Base-by-base conservation (phyloP, 2,113 vertebrate species). In the Percina caprodes region DNA sequence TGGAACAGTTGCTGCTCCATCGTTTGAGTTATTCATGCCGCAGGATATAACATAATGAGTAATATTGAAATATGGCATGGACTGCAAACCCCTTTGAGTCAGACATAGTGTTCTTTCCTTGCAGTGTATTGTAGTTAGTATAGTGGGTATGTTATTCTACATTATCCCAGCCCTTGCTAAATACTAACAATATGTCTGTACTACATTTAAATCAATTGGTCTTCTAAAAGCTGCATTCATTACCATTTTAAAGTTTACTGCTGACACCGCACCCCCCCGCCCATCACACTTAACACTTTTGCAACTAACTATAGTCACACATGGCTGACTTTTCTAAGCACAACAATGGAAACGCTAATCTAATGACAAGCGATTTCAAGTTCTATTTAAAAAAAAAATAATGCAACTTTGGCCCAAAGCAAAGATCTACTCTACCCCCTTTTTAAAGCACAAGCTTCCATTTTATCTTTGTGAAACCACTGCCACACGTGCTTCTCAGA, bases 381-480 rank as follows among this genome's bases (percentile, higher is more conserved):
- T 59, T 51, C 7, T 30, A 30, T 30, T 30, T 30, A 4, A 30
- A 56, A 42, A 67, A 54, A 74, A 56, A n/a, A n/a, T n/a, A n/a
- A 77, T 33, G 13, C 6, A 35, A 56, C 24, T 30, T 45, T 79
- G 80, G 46, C 73, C 67, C 71, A 39, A 63, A 66, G 23, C 26
- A 42, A 33, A 77, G 63, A 76, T 84, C 33, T 54, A 67, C 67
- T 69, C 60, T 13, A 16, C 66, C 74, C 79, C 58, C 60, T 16
- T 79, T 76, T 86, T 21, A 89, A 93, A 93, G 93, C 93, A 94
- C 93, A 94, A 93, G 12, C 48, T 88, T 86, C 42, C 42, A 67
- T 86, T 65, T 70, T 21, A 8, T 42, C 23, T 69, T 69, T 42
- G 51, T 55, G 42, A 77, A 84, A 80, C 90, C 88, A 92, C 91